phyloP scores from a whole-genome alignment of 2,888 invertebrate genomes.

The Thera britannica region DNA sequence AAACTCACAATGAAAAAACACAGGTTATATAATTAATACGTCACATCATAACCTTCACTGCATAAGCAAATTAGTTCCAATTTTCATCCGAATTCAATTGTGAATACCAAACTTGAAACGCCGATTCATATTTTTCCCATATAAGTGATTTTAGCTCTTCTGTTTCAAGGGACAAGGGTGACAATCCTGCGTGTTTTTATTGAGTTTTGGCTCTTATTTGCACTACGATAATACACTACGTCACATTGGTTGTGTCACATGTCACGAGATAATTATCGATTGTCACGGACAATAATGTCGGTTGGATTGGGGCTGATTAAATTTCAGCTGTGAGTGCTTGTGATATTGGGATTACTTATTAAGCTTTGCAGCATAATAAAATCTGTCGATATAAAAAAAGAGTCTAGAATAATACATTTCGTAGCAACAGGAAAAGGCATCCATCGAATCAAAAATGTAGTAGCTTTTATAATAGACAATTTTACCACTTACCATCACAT shows the following conservation, averaged over 20 bases:
- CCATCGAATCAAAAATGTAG: too few species aligned
- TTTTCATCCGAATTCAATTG: conserved; percentile 37
- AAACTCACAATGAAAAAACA: not conserved
- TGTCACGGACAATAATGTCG: conserved; percentile 42
- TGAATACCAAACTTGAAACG: conserved; percentile 39
- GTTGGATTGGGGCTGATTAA: conserved; percentile 46
- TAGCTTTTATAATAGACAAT: too few species aligned
- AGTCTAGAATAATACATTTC: too few species aligned
- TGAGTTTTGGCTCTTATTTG: conserved; percentile 23
- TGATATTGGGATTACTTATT: too few species aligned
- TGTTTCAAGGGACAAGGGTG: not conserved
- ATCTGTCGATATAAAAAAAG: too few species aligned
- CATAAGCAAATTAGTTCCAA: conserved; percentile 34
- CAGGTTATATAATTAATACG: not conserved
- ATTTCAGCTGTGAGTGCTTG: conserved; percentile 31
- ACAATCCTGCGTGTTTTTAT: conserved; percentile 8
- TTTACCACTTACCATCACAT: too few species aligned
- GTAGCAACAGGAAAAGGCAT: too few species aligned
- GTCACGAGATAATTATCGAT: conserved; percentile 53
- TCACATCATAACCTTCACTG: conserved; percentile 12
- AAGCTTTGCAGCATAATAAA: too few species aligned
- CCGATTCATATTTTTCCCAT: not conserved
- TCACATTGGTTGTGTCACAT: conserved; percentile 49
- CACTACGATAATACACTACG: conserved; percentile 45
- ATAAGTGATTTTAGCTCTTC: not conserved